Evolutionary conservation across 1,140 invertebrate species (phyloP).

Genomic region (Lepidurus apus): DNA sequence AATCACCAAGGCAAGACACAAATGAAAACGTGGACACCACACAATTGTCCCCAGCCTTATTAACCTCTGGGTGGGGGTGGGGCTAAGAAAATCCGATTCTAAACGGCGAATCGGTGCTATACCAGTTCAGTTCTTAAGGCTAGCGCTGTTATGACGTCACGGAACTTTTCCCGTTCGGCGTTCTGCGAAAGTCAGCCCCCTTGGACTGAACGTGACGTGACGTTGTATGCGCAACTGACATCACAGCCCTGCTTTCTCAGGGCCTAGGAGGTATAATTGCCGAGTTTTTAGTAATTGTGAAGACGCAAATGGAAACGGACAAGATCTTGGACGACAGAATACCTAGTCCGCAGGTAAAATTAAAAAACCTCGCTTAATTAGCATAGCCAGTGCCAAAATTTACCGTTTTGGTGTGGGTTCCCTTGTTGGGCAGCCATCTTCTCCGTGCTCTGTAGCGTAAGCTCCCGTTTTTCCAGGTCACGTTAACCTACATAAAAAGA

Average conservation of each 20-base stretch:
- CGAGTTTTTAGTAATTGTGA: not conserved
- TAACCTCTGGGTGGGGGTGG: too few species aligned
- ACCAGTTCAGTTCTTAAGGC: too few species aligned
- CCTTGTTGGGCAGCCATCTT: slow-evolving; percentile 27
- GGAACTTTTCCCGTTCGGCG: too few species aligned
- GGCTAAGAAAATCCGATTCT: too few species aligned
- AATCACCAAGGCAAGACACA: too few species aligned
- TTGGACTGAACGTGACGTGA: not conserved
- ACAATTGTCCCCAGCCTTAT: too few species aligned
- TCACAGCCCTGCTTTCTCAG: not conserved
- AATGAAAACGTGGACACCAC: too few species aligned
- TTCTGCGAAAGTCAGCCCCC: not conserved
- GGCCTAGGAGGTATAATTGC: slow-evolving; percentile 1
- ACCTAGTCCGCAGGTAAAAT: slow-evolving; percentile 53
- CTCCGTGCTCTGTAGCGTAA: slow-evolving; percentile 27
- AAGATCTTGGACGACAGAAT: slow-evolving; percentile 57
- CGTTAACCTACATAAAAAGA: not conserved
- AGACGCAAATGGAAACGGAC: slow-evolving; percentile 55
- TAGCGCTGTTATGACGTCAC: too few species aligned
- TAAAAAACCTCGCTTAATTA: not conserved
- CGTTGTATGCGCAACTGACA: slow-evolving; percentile 7
- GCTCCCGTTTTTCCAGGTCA: slow-evolving; percentile 24
- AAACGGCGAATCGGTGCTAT: too few species aligned
- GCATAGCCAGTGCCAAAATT: not conserved
- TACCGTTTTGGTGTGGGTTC: slow-evolving; percentile 20